phyloP scores from a whole-genome alignment of 2,113 vertebrate species.

The Cyrtonyx montezumae region DNA sequence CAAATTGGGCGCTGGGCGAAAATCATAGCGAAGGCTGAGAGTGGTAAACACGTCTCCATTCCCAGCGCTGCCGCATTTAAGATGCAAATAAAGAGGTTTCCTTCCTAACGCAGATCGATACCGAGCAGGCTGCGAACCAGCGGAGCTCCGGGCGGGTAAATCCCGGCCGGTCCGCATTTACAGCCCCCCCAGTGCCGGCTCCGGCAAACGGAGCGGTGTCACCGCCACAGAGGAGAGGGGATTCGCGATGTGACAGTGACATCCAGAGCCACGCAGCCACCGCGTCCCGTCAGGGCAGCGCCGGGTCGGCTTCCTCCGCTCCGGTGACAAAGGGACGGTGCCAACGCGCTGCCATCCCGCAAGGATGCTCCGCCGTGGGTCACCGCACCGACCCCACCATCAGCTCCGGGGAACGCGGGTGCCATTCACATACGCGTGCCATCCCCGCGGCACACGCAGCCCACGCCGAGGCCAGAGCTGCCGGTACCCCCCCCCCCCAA shows the following conservation, averaged over 20 bases:
- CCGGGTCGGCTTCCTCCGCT: not conserved
- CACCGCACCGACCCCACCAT: not conserved
- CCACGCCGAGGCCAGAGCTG: not conserved
- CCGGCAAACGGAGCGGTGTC: too few relatives aligned
- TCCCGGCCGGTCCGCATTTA: not conserved
- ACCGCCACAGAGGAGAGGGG: too few relatives aligned
- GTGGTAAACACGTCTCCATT: not conserved
- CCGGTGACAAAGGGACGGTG: conserved; percentile 35
- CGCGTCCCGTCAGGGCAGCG: too few relatives aligned
- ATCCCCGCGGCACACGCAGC: too few relatives aligned
- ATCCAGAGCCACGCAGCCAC: too few relatives aligned
- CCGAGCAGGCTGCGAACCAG: not conserved
- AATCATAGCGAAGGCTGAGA: not conserved
- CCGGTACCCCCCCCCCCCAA: too few relatives aligned
- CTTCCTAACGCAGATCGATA: not conserved
- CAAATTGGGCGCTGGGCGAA: not conserved
- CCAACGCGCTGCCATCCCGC: not conserved
- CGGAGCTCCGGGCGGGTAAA: not conserved
- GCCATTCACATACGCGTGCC: too few relatives aligned
- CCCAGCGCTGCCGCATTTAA: not conserved
- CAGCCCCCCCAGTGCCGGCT: too few relatives aligned
- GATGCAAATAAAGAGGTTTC: conserved; percentile 15
- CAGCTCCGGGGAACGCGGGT: not conserved
- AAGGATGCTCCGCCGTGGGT: not conserved
- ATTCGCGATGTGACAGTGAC: too few relatives aligned